Evolutionary conservation across 1,140 invertebrate species (phyloP), one percentile per base, ranked within the genome.

Genomic region (Halotydeus destructor): DNA sequence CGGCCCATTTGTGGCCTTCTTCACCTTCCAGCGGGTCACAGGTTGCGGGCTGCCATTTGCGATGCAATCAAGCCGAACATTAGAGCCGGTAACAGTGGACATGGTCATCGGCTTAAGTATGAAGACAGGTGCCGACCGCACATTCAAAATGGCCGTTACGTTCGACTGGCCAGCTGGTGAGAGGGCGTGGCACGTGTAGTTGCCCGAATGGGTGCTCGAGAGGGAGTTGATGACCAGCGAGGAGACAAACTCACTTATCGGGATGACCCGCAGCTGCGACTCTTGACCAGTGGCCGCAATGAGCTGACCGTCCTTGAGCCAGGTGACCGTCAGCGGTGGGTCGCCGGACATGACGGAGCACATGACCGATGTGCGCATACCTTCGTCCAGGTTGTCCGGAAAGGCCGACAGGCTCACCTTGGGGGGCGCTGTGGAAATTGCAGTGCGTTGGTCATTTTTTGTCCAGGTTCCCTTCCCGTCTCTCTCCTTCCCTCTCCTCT

Each of bases 171-270:
- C 71, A 52, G 75, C 76, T 52, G 69, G 70, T 62, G 79, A 79
- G 61, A 70, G 70, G 54, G 77, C 76, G 54, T 76, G 69, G 61
- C 78, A 80, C 41, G 76, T 79, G 62, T 79, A 81, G 58, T 76
- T 74, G 50, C 78, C 78, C 43, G 73, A 71, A 58, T 79, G 75
- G 52, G 68, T 63, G 50, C 74, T 71, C 50, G 69, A 67, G 47
- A 80, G 68, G 55, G 71, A 75, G 56, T 74, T 69, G 61, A 79
- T 75, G 65, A 72, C 76, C 55, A 81, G 69, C 4, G 54, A 51
- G 28, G 50, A 53, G 14, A 51, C 50, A 44, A 52, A 55, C 22
- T 54, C 49, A 9, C 44, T 51, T 8, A 54, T 46, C 6, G 47
- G 37, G 3, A 54, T 49, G 21, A 54, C 44, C 21, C 50, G 49